Conservation (phyloP, 2,888 invertebrate genomes). For the Philhelius pedissequus region DNA sequence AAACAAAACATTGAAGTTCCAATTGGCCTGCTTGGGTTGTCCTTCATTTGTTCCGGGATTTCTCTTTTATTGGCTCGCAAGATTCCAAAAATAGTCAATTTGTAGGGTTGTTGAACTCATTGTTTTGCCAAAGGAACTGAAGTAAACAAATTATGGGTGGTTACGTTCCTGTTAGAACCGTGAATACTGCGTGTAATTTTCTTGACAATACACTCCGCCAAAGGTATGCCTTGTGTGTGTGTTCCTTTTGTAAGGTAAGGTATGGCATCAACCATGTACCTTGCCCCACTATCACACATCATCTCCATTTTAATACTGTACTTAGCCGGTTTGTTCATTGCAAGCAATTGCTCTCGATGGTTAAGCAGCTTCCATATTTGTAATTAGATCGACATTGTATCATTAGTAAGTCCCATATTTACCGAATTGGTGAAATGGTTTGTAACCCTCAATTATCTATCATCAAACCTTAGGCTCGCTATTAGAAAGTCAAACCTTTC, state of each 20-base stretch:
- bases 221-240: conserved; percentile 13
- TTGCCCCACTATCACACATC: conserved; percentile 44
- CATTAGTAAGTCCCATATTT: conserved; percentile 12
- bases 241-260: conserved; percentile 49
- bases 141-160: conserved; percentile 74
- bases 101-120: conserved; percentile 71
- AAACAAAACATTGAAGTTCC: conserved; percentile 52
- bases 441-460: not conserved
- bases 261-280: conserved; percentile 48
- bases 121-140: conserved; percentile 71
- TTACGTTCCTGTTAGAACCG: conserved; percentile 56
- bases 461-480: conserved; percentile 1
- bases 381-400: not conserved
- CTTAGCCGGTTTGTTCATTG: conserved; percentile 33
- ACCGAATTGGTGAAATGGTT: not conserved
- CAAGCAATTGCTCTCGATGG: conserved; percentile 45
- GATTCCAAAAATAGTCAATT: conserved; percentile 66
- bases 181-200: conserved; percentile 52
- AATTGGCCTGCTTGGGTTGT: not conserved
- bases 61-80: conserved; percentile 52
- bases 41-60: conserved; percentile 20
- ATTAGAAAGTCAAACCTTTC: too few species aligned
- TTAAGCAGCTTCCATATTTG: conserved; percentile 74
- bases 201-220: conserved; percentile 55
- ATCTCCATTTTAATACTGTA: conserved; percentile 45